These are phyloP conservation scores for Panurus biarmicus DNA, from an alignment of 2,113 vertebrate species.

Conservation along the genomic window DNA sequence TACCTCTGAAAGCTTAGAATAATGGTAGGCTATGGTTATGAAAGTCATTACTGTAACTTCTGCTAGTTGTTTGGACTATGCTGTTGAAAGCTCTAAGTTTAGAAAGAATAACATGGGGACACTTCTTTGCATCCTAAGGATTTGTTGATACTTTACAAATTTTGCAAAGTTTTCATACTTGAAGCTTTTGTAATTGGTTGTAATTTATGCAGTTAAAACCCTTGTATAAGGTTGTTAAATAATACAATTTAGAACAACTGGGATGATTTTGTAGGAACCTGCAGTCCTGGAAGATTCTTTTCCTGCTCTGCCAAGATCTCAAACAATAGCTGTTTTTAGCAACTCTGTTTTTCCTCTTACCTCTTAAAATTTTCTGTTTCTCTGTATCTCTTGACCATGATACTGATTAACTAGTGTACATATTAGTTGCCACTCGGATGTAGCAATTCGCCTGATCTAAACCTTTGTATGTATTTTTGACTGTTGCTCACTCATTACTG, in stretches of 20 bases:
- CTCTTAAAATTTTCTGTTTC: not conserved
- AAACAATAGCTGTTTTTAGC: not conserved
- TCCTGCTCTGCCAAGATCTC: not conserved
- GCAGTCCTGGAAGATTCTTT: not conserved
- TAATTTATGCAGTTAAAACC: not conserved
- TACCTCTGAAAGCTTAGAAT: not conserved
- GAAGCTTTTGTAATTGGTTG: not conserved
- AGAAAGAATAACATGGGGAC: not conserved
- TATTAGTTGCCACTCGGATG: not conserved
- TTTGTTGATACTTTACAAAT: not conserved
- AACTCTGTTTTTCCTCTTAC: not conserved
- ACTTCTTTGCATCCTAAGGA: not conserved
- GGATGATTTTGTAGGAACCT: not conserved
- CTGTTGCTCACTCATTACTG: not conserved
- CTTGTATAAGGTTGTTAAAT: not conserved
- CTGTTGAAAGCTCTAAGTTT: not conserved
- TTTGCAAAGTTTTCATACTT: not conserved
- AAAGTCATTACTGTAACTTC: not conserved
- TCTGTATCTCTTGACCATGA: not conserved
- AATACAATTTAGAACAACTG: not conserved
- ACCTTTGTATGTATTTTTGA: not conserved
- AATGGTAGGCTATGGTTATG: not conserved
- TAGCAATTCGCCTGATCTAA: not conserved
- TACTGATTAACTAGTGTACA: not conserved
- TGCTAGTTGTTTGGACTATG: not conserved